Evolutionary conservation across 2,113 vertebrate genomes (phyloP).

Genomic region (Penelope pileata): DNA sequence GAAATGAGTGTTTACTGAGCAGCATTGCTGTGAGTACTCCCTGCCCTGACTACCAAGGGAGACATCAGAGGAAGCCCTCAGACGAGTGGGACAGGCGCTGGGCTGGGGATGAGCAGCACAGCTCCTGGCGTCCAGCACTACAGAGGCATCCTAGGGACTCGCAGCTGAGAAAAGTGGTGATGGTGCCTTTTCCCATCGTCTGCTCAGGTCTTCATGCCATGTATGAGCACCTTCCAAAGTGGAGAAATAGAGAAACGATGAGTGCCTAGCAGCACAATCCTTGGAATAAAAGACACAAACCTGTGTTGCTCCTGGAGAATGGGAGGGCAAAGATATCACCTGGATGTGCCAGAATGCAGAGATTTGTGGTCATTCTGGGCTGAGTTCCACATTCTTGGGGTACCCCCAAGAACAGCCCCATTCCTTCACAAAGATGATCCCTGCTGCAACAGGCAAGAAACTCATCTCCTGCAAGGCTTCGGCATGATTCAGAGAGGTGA

Average conservation of each 20-base stretch:
- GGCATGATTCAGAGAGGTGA: neutral
- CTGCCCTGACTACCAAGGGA: neutral
- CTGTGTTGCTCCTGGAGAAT: neutral
- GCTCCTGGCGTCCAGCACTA: neutral
- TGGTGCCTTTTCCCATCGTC: neutral
- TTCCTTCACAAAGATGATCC: neutral
- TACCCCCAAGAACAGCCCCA: neutral
- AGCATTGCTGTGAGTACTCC: neutral
- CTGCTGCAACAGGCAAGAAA: neutral
- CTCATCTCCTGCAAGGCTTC: neutral
- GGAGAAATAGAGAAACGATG: neutral
- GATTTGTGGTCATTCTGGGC: neutral
- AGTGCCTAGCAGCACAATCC: neutral
- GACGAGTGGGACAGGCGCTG: neutral
- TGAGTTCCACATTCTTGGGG: neutral
- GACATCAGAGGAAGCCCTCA: neutral
- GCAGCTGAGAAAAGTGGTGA: rapidly evolving
- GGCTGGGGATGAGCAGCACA: neutral
- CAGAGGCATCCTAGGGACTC: neutral
- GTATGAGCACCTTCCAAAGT: neutral
- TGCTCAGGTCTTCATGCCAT: neutral
- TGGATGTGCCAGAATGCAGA: neutral
- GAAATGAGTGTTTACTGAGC: conserved; percentile 25
- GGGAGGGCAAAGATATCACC: neutral
- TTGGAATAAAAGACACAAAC: neutral